Conservation (phyloP, 2,113 vertebrate genomes). For the Climacteris rufus region DNA sequence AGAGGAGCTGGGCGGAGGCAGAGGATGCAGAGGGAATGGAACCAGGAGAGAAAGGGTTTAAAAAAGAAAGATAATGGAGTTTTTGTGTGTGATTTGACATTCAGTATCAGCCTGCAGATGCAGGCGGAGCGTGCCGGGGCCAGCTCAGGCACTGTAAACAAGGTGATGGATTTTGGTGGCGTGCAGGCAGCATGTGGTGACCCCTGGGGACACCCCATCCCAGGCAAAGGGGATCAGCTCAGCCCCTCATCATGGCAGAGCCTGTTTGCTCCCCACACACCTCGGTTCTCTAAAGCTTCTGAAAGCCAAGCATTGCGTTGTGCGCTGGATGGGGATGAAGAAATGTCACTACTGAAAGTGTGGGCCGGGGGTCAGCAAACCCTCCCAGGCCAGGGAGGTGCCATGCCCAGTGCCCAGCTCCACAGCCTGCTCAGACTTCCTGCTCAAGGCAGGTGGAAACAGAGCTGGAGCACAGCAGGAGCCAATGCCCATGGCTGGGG, state of each 20-base stretch:
- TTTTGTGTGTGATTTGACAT: slow-evolving; percentile 15
- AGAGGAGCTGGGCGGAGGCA: background rate
- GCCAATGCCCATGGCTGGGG: background rate
- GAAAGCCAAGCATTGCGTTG: background rate
- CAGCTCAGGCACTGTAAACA: slow-evolving; percentile 41
- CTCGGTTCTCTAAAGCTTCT: background rate
- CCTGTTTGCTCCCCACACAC: background rate
- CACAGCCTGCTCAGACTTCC: background rate
- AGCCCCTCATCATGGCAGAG: background rate
- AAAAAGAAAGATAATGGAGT: background rate
- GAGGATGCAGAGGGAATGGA: background rate
- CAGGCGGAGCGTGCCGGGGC: background rate
- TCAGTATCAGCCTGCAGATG: background rate
- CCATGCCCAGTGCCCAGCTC: background rate
- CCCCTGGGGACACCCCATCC: background rate
- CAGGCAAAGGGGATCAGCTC: background rate
- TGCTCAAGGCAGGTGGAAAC: background rate
- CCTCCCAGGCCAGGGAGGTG: background rate
- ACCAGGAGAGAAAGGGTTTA: background rate
- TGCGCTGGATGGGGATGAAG: background rate
- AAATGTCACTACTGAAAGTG: background rate
- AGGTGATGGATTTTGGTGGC: background rate
- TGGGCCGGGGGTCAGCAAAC: background rate
- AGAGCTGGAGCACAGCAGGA: background rate
- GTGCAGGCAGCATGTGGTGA: accelerated